phyloP scores from a whole-genome alignment of 2,888 invertebrate species.

The Thereva unica region DNA sequence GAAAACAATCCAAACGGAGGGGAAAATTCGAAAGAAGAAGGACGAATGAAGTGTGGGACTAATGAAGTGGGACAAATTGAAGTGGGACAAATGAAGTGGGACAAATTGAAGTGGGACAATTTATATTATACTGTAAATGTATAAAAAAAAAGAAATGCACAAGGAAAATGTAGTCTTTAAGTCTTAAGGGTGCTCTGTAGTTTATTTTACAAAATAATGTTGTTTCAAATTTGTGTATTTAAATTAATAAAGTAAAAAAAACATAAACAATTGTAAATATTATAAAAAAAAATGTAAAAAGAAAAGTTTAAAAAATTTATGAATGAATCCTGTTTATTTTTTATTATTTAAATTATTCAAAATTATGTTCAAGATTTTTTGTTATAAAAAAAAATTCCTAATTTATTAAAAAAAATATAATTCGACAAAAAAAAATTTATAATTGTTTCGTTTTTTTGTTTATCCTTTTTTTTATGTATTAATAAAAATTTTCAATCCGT shows the following conservation, averaged over 20 bases:
- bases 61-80: no score
- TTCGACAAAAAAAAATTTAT: no score
- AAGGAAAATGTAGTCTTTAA: background rate
- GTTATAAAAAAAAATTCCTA: no score
- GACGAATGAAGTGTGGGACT: constrained; percentile 68
- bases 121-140: background rate
- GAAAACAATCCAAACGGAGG: constrained; percentile 90
- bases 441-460: no score
- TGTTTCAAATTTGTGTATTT: background rate
- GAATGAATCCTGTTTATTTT: background rate
- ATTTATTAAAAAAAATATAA: no score
- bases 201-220: no score
- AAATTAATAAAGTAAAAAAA: background rate
- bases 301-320: background rate
- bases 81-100: no score
- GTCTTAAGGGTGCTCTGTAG: background rate
- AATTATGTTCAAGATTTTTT: background rate
- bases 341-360: constrained; percentile 21
- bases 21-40: constrained; percentile 83
- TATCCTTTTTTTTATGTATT: no score
- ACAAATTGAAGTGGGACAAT: constrained; percentile 61
- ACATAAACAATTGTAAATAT: background rate
- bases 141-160: background rate
- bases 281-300: constrained; percentile 7
- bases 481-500: no score